phyloP scores from a whole-genome alignment of 2,113 vertebrate genomes.

The Podiceps cristatus region DNA sequence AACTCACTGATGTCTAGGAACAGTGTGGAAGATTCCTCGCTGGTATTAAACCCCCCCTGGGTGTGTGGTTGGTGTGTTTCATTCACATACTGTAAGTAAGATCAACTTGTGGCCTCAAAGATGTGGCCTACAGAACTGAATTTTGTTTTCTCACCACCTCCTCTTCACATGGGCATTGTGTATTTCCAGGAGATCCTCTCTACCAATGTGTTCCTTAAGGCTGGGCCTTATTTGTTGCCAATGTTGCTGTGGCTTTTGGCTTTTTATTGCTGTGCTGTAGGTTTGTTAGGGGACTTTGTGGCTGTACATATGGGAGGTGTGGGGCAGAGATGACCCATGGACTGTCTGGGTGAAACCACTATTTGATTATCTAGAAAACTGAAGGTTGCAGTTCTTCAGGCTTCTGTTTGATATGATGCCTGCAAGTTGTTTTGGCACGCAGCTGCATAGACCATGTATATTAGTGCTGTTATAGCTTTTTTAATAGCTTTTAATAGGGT shows the following conservation, averaged over 20 bases:
- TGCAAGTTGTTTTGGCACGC: background rate
- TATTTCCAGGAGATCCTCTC: background rate
- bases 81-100: background rate
- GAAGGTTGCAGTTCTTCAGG: background rate
- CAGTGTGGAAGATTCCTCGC: background rate
- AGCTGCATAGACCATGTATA: background rate
- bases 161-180: rapidly evolving
- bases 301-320: background rate
- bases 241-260: background rate
- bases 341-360: background rate
- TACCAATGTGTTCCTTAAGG: background rate
- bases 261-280: background rate
- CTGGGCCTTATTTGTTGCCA: background rate
- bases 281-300: background rate
- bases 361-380: background rate
- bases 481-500: background rate
- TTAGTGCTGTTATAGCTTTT: background rate
- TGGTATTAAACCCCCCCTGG: background rate
- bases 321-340: background rate
- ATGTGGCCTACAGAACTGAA: background rate
- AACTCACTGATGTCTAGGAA: background rate
- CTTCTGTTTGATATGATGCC: background rate
- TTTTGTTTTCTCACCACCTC: background rate
- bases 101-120: background rate
- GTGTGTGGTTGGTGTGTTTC: background rate